Evolutionary conservation across 64 coral and sea anemone genomes (phyloP), one percentile per base, ranked within the genome.

Genomic region (Acropora tenuis): DNA sequence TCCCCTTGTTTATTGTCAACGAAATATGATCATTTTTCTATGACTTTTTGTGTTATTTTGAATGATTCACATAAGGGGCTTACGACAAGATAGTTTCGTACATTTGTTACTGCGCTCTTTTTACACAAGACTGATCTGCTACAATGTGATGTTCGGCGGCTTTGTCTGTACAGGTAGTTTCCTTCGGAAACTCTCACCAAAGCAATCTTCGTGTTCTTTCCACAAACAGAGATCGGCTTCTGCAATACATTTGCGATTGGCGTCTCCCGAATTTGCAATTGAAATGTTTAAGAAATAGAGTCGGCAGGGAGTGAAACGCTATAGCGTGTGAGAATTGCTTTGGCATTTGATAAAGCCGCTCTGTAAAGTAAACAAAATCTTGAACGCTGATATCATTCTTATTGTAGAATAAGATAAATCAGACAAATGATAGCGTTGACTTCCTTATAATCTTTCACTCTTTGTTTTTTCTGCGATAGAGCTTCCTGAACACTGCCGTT

Each of bases 361-460:
- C 61, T 85, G 43, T 85, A 85, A 44, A 18, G 45, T 85, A 85
- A 85, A 85, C 63, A 85, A 85, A 71, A 7, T 72, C 47, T 68
- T 45, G n/a, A 45, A 45, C 41, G 30, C 4, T 45, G 80, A 83
- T 47, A 83, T 4, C 42, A 72, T 18, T 47, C 65, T 4, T 69
- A 48, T 68, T 30, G 30, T 30, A 30, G 30, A 30, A 30, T 30
- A 30, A 30, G 30, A 30, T 30, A 30, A 30, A 85, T 58, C 82
- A 48, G 45, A 48, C 60, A 17, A 11, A 12, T 68, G 82, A 85
- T 85, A 71, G 44, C 82, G 41, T n/a, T 85, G 43, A 48, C 49
- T 85, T 85, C 82, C 45, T 68, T 2, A 9, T 12, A 46, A 18
- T 12, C 41, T 40, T 15, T 6, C 4, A 3, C 18, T 66, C 41